Percentiles rank a stretch among this genome's conserved stretches.
These are phyloP conservation scores for Cryptus viduatorius DNA, from an alignment of 2,888 invertebrate species.

Conservation along the genomic window DNA sequence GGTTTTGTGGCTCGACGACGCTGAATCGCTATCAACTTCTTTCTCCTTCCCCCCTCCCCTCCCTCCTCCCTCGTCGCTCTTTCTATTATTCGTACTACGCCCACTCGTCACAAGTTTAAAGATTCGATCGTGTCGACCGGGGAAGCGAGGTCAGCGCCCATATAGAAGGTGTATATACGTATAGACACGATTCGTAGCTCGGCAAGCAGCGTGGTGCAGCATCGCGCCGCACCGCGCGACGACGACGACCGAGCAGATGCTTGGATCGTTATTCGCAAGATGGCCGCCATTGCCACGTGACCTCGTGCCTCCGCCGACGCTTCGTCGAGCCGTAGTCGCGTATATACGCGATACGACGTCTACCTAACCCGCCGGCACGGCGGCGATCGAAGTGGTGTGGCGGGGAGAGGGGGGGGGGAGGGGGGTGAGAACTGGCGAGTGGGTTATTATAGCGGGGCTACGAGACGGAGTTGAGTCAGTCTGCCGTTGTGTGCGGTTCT, in stretches of 20 bases:
- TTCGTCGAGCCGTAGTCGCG: slow-evolving; percentile 25
- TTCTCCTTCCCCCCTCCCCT: slow-evolving; percentile 35
- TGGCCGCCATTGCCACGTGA: slow-evolving; percentile 80
- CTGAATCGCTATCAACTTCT: slow-evolving; percentile 65
- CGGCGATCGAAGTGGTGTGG: not conserved
- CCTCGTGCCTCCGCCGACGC: slow-evolving; percentile 75
- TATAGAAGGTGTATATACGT: slow-evolving; percentile 22
- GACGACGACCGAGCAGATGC: slow-evolving; percentile 75
- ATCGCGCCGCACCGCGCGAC: slow-evolving; percentile 62
- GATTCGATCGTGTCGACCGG: slow-evolving; percentile 56
- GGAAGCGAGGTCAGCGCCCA: slow-evolving; percentile 66
- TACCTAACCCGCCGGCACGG: slow-evolving; percentile 16
- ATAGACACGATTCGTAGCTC: not conserved
- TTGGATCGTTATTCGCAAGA: slow-evolving; percentile 82
- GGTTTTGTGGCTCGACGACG: slow-evolving; percentile 28
- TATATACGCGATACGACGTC: slow-evolving; percentile 21
- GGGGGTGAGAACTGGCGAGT: slow-evolving; percentile 18
- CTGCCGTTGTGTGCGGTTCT: slow-evolving; percentile 38
- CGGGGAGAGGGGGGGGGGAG: not conserved
- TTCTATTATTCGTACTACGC: slow-evolving; percentile 53
- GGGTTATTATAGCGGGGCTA: slow-evolving; percentile 41
- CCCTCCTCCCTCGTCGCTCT: slow-evolving; percentile 27
- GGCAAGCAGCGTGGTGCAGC: slow-evolving; percentile 56
- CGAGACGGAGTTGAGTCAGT: slow-evolving; percentile 48
- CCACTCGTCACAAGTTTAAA: slow-evolving; percentile 60